phyloP scores from a whole-genome alignment of 2,797 vertebrate species.

The Dermochelys coriacea region DNA sequence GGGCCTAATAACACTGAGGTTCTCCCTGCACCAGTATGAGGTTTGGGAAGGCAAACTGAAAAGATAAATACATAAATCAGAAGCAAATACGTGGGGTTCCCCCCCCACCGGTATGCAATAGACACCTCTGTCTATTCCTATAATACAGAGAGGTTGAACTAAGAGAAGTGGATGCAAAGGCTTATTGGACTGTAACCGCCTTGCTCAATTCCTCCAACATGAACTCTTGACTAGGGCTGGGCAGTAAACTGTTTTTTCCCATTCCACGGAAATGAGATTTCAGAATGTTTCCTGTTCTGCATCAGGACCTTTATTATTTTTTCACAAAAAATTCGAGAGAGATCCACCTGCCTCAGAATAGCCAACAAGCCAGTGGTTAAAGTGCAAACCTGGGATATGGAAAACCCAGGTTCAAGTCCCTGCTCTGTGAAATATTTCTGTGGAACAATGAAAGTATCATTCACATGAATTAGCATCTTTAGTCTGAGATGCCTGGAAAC shows the following conservation, averaged over 20 bases:
- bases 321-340: neutral
- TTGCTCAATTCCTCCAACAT: neutral
- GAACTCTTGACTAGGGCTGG: neutral
- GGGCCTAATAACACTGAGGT: no score
- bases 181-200: neutral
- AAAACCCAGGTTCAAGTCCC: neutral
- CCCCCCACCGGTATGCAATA: neutral
- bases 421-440: neutral
- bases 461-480: neutral
- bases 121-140: neutral
- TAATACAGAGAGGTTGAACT: neutral
- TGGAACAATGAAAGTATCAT: neutral
- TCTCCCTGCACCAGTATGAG: neutral
- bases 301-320: neutral
- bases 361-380: neutral
- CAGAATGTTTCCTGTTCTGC: neutral
- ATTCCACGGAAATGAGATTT: neutral
- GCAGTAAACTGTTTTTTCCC: neutral
- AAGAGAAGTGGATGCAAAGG: neutral
- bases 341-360: neutral
- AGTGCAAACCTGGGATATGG: neutral
- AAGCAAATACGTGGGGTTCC: no score
- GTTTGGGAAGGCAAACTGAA: neutral
- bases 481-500: neutral
- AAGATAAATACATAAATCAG: neutral